phyloP scores from a whole-genome alignment of 1,140 invertebrate species.

The Neodiprion virginianus region DNA sequence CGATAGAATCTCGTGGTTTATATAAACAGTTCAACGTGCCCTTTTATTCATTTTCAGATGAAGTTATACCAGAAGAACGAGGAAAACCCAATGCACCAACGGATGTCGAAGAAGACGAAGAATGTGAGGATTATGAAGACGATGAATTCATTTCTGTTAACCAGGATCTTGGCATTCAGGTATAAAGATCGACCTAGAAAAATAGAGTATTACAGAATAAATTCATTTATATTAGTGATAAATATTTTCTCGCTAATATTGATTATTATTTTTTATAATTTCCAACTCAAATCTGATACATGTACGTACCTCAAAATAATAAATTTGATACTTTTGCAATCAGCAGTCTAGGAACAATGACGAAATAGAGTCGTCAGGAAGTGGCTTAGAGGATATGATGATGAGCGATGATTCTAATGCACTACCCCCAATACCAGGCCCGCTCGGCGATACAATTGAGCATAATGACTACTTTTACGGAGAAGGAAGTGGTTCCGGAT shows the following conservation, averaged over 20 bases:
- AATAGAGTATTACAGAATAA: background rate
- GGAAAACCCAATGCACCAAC: conserved; percentile 62
- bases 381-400: conserved; percentile 65
- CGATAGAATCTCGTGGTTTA: background rate
- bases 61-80: conserved; percentile 70
- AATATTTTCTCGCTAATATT: conserved; percentile 15
- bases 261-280: conserved; percentile 11
- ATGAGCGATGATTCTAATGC: conserved; percentile 63
- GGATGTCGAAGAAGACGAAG: conserved; percentile 62
- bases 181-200: conserved; percentile 28
- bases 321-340: background rate
- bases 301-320: conserved; percentile 1
- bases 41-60: conserved; percentile 61
- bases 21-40: conserved; percentile 12
- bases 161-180: conserved; percentile 35
- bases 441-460: background rate
- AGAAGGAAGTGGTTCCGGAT: conserved; percentile 49
- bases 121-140: conserved; percentile 66
- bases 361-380: conserved; percentile 17
- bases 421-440: conserved; percentile 47
- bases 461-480: conserved; percentile 24
- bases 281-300: background rate
- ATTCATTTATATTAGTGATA: conserved; percentile 9
- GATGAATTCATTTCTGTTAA: conserved; percentile 48
- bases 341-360: conserved; percentile 22